Evolutionary conservation across 2,888 invertebrate species (phyloP), one percentile per base, ranked within the genome.

Genomic region (Steinernema carpocapsae): DNA sequence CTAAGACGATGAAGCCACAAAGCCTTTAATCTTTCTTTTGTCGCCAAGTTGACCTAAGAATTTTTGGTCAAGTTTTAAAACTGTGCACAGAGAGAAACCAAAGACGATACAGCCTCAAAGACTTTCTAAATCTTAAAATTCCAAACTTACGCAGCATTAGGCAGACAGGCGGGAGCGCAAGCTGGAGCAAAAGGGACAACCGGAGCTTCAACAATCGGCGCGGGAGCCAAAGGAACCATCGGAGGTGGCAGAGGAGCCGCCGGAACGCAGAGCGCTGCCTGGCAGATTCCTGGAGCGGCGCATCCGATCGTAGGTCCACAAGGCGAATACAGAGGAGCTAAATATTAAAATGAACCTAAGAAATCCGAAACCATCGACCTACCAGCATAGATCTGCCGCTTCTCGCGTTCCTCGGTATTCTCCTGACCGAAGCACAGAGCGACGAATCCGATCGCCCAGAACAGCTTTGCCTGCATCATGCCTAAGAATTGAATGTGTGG

Each of bases 311-410:
- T 76, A 10, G 83, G 80, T 46, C 83, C 80, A 74, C 84, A 83
- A 45, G 83, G 80, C 24, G 81, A 80, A 76, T 82, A 84, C 72
- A 84, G 75, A 45, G 84, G 84, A 64, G 82, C 83, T n/a, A n/a
- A n/a, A n/a, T n/a, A n/a, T n/a, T 75, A 82, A 26, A 56, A 56
- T 6, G 56, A 24, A 19, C 6, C 51, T 14, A 51, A 14, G 7
- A 19, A 10, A 19, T 19, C 51, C 19, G 6, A 19, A 51, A n/a
- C 6, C 19, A 51, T 10, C 51, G n/a, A 56, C 26, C 26, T 56
- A 56, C 56, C 56, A 56, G 56, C 56, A 26, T 56, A 56, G 56
- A 56, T 56, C 26, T 56, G 56, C 22, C 56, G 56, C 17, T 56
- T 56, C 24, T 22, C 4, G 26, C 26, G 56, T 26, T 56, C 56